Conservation (phyloP, 1,140 invertebrate genomes). For the Calliopsis andreniformis region DNA sequence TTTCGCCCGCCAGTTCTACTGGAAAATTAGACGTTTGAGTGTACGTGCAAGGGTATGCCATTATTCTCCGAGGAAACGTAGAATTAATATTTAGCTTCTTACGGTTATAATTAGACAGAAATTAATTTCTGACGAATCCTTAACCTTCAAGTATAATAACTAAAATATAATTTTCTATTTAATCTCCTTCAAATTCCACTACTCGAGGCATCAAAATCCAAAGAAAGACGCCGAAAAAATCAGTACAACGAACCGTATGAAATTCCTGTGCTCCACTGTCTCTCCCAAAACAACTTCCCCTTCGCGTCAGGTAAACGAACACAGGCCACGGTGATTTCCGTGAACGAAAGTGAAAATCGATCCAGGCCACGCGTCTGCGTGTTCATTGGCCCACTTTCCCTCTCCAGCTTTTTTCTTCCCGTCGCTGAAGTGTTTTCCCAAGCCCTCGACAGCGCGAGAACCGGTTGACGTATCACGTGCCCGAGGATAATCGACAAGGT, state of each 20-base stretch:
- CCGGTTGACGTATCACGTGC: constrained; percentile 58
- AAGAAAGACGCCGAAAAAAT: neutral
- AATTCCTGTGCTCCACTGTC: neutral
- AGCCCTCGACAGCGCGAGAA: constrained; percentile 6
- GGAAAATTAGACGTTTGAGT: neutral
- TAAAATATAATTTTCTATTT: no score
- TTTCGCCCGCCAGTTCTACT: no score
- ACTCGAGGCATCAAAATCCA: neutral
- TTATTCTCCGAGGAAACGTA: no score
- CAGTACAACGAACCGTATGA: neutral
- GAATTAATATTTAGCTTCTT: no score
- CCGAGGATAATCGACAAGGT: constrained; percentile 63
- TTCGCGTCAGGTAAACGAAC: neutral
- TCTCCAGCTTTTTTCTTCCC: neutral
- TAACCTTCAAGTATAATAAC: no score
- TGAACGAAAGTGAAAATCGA: constrained; percentile 66
- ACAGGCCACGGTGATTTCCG: constrained; percentile 42
- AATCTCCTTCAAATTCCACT: neutral
- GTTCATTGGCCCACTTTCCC: constrained; percentile 64
- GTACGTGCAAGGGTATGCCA: no score
- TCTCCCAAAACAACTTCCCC: constrained; percentile 2
- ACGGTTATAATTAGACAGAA: no score
- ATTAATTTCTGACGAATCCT: no score
- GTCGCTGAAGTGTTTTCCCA: constrained; percentile 47
- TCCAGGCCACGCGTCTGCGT: constrained; percentile 56